These are phyloP conservation scores for Natator depressus DNA, from an alignment of 2,113 vertebrate species.

Conservation along the genomic window DNA sequence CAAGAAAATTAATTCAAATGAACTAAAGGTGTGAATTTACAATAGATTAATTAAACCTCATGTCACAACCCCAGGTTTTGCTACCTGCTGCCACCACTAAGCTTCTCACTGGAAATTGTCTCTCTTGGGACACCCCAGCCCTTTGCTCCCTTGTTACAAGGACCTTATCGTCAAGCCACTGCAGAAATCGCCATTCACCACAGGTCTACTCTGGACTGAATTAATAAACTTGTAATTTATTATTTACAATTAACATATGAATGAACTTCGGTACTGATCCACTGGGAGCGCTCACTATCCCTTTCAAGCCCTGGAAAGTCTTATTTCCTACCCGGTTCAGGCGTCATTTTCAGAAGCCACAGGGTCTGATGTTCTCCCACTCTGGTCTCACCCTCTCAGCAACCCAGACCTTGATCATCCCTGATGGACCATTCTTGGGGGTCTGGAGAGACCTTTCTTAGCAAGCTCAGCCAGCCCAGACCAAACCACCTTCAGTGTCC, in stretches of 20 bases:
- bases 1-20: neutral
- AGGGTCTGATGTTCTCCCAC: neutral
- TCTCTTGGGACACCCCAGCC: neutral
- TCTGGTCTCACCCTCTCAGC: neutral
- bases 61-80: neutral
- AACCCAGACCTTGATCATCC: neutral
- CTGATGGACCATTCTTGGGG: neutral
- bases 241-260: neutral
- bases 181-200: neutral
- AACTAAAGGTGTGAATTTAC: neutral
- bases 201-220: neutral
- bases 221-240: neutral
- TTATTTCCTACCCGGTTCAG: neutral
- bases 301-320: neutral
- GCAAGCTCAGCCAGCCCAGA: neutral
- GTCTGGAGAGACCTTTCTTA: neutral
- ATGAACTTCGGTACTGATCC: neutral
- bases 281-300: neutral
- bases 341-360: too few species aligned
- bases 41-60: neutral
- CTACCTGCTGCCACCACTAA: neutral
- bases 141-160: neutral
- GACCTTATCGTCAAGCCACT: neutral
- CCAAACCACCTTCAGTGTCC: neutral
- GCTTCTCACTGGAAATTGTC: neutral